A percentile compares a stretch with the other conserved stretches of the same genome.
phyloP scores from a whole-genome alignment of 2,797 vertebrate species.

The Hypotaenidia philippensis region DNA sequence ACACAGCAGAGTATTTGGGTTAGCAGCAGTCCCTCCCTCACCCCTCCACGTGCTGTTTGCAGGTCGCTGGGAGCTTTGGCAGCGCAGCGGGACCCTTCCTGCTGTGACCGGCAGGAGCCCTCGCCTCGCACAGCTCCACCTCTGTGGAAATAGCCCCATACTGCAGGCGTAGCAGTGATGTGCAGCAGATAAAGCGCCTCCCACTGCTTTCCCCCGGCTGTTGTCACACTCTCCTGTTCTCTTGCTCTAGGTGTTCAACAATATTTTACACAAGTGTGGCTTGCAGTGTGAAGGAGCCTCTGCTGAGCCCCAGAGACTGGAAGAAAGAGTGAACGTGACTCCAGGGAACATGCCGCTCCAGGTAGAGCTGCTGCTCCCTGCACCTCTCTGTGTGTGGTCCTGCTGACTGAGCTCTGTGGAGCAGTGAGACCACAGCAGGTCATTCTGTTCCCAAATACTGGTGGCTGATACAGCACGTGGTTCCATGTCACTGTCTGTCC shows the following conservation, averaged over 20 bases:
- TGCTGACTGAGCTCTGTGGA: not conserved
- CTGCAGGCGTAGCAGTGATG: not conserved
- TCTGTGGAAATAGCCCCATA: not conserved
- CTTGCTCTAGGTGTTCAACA: constrained; percentile 88
- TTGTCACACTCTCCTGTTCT: not conserved
- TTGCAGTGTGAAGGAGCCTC: constrained; percentile 85
- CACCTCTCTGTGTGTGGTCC: not conserved
- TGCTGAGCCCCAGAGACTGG: constrained; percentile 88
- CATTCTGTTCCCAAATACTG: not conserved
- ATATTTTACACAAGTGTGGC: constrained; percentile 88
- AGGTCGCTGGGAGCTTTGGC: not conserved
- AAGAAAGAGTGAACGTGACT: constrained; percentile 78
- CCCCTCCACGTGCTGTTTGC: too few species aligned
- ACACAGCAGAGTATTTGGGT: not conserved
- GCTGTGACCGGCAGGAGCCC: not conserved
- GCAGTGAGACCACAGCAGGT: not conserved
- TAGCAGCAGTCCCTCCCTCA: not conserved
- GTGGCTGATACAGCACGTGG: not conserved
- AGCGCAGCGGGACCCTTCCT: not conserved
- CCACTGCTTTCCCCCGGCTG: not conserved
- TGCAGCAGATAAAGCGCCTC: not conserved
- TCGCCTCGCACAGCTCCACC: not conserved
- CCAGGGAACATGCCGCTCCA: constrained; percentile 88
- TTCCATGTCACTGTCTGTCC: not conserved
- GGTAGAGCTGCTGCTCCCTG: constrained; percentile 74